Evolutionary conservation across 2,888 invertebrate species (phyloP).

Genomic region (Parthenolecanium corni): DNA sequence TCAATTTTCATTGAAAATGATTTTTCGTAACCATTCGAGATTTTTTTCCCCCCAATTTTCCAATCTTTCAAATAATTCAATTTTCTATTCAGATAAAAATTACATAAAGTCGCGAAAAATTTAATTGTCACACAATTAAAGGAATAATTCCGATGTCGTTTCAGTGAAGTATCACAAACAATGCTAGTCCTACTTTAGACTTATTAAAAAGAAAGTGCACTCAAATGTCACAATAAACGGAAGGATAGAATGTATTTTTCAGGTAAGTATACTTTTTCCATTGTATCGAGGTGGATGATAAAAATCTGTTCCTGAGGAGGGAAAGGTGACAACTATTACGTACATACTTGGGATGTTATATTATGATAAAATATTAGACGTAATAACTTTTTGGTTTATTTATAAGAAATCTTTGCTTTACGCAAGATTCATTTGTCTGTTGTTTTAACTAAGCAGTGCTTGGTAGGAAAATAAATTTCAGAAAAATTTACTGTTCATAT

Average conservation of each 20-base stretch:
- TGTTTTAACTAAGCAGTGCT: too few relatives aligned
- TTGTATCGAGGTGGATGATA: conserved; percentile 6
- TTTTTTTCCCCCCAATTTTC: too few relatives aligned
- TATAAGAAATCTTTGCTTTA: neutral
- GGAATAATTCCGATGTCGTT: conserved; percentile 7
- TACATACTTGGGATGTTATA: neutral
- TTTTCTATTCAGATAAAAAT: too few relatives aligned
- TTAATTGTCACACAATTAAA: too few relatives aligned
- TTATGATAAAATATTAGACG: conserved; percentile 17
- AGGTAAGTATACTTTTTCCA: conserved; percentile 22
- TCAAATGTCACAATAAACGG: conserved; percentile 7
- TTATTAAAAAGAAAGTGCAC: conserved; percentile 20
- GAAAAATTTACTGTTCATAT: neutral
- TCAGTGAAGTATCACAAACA: conserved; percentile 15
- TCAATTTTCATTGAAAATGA: too few relatives aligned
- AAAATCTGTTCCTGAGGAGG: neutral
- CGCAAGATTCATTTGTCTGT: too few relatives aligned
- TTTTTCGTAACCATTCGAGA: too few relatives aligned
- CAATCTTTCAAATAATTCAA: too few relatives aligned
- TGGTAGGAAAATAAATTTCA: too few relatives aligned
- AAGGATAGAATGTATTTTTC: conserved; percentile 6
- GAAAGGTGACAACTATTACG: conserved; percentile 9
- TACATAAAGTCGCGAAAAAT: too few relatives aligned
- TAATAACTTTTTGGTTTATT: neutral
- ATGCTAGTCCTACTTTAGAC: conserved; percentile 1